Conservation (phyloP, 2,113 vertebrate genomes). For the Neodon shergylaensis region DNA sequence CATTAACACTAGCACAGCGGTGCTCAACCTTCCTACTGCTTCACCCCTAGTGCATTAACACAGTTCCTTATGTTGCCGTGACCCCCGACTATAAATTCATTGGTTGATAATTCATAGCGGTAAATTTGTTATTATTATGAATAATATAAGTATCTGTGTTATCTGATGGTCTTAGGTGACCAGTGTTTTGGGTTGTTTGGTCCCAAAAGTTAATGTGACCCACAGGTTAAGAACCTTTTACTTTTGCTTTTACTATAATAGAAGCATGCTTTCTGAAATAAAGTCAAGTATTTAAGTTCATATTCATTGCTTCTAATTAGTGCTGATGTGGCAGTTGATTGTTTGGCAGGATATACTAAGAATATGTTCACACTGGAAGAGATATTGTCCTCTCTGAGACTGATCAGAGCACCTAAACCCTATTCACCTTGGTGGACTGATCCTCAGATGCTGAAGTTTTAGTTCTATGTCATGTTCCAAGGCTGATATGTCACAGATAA, state of each 20-base stretch:
- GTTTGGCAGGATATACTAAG: background rate
- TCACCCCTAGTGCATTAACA: too few species aligned
- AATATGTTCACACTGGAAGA: background rate
- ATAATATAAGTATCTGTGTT: background rate
- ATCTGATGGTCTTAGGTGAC: too few species aligned
- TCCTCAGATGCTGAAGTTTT: background rate
- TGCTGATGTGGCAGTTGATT: background rate
- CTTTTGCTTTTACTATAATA: background rate
- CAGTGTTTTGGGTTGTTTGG: background rate
- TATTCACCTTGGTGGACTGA: background rate
- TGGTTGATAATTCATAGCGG: background rate
- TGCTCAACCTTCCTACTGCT: too few species aligned
- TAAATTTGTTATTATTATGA: too few species aligned
- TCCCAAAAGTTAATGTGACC: background rate
- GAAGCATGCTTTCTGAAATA: slow-evolving; percentile 12
- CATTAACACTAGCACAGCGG: background rate
- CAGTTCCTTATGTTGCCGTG: background rate
- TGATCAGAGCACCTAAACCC: background rate
- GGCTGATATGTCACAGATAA: background rate
- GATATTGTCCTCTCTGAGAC: background rate
- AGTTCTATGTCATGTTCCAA: background rate
- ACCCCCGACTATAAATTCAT: background rate
- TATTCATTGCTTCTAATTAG: slow-evolving; percentile 6
- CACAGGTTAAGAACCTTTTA: background rate
- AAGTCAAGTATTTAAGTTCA: slow-evolving; percentile 37